Conservation (phyloP, 2,888 invertebrate genomes). For the Hyles lineata region DNA sequence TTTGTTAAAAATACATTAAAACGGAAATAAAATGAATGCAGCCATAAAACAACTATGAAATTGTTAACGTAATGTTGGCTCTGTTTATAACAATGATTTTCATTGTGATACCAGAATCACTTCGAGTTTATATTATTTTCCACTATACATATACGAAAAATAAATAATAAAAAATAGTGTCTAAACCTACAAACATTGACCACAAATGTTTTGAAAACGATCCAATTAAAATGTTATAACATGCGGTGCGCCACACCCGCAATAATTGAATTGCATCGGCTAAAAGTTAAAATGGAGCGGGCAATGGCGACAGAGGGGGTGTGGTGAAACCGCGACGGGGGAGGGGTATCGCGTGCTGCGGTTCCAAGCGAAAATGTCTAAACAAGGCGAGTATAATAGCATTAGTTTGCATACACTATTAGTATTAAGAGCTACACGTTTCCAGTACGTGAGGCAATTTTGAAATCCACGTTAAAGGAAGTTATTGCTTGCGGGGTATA, state of each 20-base stretch:
- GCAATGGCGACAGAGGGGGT: background rate
- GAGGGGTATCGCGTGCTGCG: background rate
- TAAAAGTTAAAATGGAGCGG: constrained; percentile 3
- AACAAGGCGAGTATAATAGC: background rate
- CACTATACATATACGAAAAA: no score
- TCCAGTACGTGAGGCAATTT: background rate
- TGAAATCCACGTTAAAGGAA: background rate
- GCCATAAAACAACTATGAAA: no score
- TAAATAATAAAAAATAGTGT: background rate
- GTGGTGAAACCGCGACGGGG: background rate
- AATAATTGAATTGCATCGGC: constrained; percentile 19
- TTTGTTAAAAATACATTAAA: no score
- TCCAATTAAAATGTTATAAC: constrained; percentile 7
- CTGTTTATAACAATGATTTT: no score
- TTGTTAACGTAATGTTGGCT: no score
- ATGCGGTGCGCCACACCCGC: background rate
- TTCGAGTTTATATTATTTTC: background rate
- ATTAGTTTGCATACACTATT: background rate
- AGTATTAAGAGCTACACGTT: background rate
- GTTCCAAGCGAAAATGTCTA: background rate
- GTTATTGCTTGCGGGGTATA: no score
- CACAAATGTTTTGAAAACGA: background rate
- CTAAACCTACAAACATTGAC: background rate
- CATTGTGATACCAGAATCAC: no score
- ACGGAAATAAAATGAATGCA: no score